These are phyloP conservation scores for Cosmopolites sordidus DNA, from an alignment of 2,888 invertebrate species.

Conservation along the genomic window DNA sequence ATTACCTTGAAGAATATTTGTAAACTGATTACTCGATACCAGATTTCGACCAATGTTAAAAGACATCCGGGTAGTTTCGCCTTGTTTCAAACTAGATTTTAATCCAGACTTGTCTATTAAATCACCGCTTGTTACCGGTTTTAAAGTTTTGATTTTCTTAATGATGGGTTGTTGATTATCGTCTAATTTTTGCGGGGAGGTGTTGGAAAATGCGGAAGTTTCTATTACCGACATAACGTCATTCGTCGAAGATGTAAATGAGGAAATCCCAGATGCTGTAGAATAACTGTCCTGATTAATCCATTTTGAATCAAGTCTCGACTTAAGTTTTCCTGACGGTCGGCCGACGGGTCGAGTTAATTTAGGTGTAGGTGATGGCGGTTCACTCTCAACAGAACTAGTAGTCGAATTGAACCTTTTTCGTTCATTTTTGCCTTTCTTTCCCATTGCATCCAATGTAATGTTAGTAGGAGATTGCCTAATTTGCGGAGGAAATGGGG, in stretches of 20 bases:
- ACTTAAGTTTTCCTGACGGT: conserved; percentile 46
- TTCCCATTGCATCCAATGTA: conserved; percentile 35
- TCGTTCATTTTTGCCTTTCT: conserved; percentile 41
- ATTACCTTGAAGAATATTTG: not conserved
- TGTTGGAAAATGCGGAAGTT: conserved; percentile 2
- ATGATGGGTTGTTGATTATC: conserved; percentile 4
- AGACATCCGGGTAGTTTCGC: not conserved
- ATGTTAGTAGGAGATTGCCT: conserved; percentile 44
- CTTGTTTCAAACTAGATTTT: not conserved
- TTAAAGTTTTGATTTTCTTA: conserved; percentile 36
- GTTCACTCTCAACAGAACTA: conserved; percentile 51
- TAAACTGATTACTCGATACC: not conserved
- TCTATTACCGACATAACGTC: conserved; percentile 15
- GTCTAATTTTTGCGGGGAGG: conserved; percentile 9
- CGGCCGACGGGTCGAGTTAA: conserved; percentile 51
- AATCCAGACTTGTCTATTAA: not conserved
- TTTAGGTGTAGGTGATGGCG: conserved; percentile 51
- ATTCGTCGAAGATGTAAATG: conserved; percentile 23
- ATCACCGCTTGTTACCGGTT: conserved; percentile 24
- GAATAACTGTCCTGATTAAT: conserved; percentile 34
- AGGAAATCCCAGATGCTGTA: conserved; percentile 35
- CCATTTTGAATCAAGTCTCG: conserved; percentile 43
- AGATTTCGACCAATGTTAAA: not conserved
- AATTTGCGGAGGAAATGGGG: conserved; percentile 56
- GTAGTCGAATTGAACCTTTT: conserved; percentile 54